Conservation (phyloP, 2,797 vertebrate species). For the Coranthus polyacanthus region DNA sequence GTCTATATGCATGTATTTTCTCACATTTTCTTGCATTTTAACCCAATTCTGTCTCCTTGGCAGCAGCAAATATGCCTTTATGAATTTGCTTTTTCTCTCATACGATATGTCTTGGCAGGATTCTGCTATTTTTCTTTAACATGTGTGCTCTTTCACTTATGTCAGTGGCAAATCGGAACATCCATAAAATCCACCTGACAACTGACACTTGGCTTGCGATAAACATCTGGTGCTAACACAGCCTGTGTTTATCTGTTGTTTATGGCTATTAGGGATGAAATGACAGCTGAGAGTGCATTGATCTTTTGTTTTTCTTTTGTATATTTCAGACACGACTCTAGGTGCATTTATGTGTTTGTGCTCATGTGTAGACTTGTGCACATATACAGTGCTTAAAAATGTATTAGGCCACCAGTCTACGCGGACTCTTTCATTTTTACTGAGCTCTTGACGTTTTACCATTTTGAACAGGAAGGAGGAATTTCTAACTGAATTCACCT, state of each 20-base stretch:
- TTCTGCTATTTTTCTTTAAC: slow-evolving; percentile 54
- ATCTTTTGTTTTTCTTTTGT: slow-evolving; percentile 18
- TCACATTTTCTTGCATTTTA: slow-evolving; percentile 53
- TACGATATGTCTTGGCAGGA: slow-evolving; percentile 45
- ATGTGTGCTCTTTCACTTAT: slow-evolving; percentile 55
- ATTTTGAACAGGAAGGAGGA: too few species aligned
- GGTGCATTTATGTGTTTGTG: neutral
- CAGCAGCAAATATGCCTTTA: slow-evolving; percentile 61
- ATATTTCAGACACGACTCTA: neutral
- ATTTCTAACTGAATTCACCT: too few species aligned
- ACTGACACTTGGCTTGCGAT: slow-evolving; percentile 60
- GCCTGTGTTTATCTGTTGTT: slow-evolving; percentile 58
- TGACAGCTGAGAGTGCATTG: slow-evolving; percentile 14
- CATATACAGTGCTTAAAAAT: neutral
- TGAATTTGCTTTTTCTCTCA: slow-evolving; percentile 26
- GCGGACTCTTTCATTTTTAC: too few species aligned
- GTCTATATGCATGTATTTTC: slow-evolving; percentile 17
- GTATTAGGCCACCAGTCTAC: too few species aligned
- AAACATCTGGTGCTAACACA: slow-evolving; percentile 53
- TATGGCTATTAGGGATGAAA: slow-evolving; percentile 45
- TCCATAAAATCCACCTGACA: slow-evolving; percentile 66
- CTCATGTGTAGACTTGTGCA: neutral
- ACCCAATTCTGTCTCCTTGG: slow-evolving; percentile 58
- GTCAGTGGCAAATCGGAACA: slow-evolving; percentile 55
- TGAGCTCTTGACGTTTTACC: too few species aligned